Evolutionary conservation across 2,113 vertebrate species (phyloP).

Genomic region (Campylorhamphus procurvoides): DNA sequence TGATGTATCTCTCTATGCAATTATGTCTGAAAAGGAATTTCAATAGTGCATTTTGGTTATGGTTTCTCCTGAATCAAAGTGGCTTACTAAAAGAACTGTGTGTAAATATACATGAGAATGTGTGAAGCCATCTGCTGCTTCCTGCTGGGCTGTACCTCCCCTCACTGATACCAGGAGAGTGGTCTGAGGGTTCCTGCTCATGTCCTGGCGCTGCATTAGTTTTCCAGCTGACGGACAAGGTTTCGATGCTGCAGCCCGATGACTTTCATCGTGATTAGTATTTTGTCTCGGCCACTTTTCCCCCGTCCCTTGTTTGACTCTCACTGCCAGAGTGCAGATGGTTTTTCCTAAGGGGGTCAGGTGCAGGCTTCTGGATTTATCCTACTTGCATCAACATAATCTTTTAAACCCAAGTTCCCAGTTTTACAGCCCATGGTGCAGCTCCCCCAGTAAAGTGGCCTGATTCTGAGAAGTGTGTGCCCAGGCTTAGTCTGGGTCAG

Average conservation of each 20-base stretch:
- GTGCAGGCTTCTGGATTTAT: background rate
- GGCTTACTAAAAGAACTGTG: background rate
- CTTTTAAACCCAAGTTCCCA: background rate
- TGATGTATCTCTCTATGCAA: background rate
- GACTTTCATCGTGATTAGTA: background rate
- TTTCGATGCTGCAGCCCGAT: background rate
- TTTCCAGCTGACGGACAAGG: background rate
- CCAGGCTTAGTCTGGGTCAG: fast-evolving
- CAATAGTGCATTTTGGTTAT: background rate
- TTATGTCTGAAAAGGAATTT: background rate
- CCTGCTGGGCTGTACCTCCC: background rate
- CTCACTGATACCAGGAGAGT: fast-evolving
- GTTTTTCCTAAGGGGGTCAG: background rate
- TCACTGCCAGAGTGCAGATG: background rate
- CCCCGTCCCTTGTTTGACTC: background rate
- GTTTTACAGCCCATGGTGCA: fast-evolving
- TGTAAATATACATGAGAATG: background rate
- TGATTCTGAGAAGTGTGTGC: fast-evolving
- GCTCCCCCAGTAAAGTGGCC: background rate
- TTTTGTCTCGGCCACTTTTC: background rate
- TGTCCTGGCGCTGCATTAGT: background rate
- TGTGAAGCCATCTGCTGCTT: constrained; percentile 6
- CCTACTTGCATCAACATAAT: background rate
- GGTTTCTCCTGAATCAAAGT: background rate
- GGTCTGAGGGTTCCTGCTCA: background rate